These are phyloP conservation scores for Euschistus heros DNA, from an alignment of 1,140 invertebrate species.

Conservation along the genomic window DNA sequence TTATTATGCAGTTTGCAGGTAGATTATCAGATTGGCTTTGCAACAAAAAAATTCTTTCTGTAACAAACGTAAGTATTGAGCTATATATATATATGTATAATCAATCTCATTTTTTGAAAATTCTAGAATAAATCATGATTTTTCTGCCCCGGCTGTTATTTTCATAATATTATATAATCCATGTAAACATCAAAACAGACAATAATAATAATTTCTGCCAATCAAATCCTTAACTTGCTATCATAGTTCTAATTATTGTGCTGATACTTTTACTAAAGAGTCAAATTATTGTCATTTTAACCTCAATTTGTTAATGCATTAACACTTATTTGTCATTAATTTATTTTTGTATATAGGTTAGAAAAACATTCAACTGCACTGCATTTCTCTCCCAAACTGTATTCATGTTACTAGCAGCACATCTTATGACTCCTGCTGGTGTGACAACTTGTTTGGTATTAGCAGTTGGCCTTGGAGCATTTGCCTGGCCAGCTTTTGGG, in stretches of 20 bases:
- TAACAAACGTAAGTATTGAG: slow-evolving; percentile 44
- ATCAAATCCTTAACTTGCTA: too few relatives aligned
- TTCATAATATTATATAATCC: too few relatives aligned
- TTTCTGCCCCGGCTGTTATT: too few relatives aligned
- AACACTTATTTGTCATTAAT: background rate
- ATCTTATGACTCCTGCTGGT: slow-evolving; percentile 47
- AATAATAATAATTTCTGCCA: too few relatives aligned
- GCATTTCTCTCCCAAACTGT: slow-evolving; percentile 72
- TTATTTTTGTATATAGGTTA: slow-evolving; percentile 39
- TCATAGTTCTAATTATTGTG: too few relatives aligned
- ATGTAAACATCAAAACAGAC: too few relatives aligned
- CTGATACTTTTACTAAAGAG: too few relatives aligned
- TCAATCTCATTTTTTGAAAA: too few relatives aligned
- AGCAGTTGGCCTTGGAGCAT: slow-evolving; percentile 77
- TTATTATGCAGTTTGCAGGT: slow-evolving; percentile 65
- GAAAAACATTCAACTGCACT: slow-evolving; percentile 62
- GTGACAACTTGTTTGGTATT: slow-evolving; percentile 67
- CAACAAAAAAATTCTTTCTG: slow-evolving; percentile 48
- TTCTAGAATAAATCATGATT: too few relatives aligned
- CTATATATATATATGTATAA: too few relatives aligned
- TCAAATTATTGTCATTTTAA: too few relatives aligned
- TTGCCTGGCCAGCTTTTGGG: slow-evolving; percentile 80
- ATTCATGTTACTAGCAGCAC: slow-evolving; percentile 71
- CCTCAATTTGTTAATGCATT: background rate
- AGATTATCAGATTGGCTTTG: slow-evolving; percentile 68